Percentiles rank a stretch among this genome's conserved stretches.
Evolutionary conservation across 2,888 invertebrate species (phyloP).

Genomic region (Bellardia bayeri): DNA sequence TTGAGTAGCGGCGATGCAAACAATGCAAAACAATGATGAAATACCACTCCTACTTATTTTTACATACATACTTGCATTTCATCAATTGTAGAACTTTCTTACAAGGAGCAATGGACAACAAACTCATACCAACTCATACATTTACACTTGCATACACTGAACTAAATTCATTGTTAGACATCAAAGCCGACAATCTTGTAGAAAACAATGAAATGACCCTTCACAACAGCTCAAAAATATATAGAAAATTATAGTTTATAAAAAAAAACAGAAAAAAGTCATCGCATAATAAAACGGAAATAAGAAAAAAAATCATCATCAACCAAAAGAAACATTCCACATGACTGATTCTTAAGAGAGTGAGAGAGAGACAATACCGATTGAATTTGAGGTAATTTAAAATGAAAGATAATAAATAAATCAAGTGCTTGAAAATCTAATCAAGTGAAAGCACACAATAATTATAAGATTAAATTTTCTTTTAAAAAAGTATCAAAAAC

Average conservation of each 20-base stretch:
- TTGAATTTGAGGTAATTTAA: conserved; percentile 39
- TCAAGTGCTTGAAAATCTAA: conserved; percentile 68
- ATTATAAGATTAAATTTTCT: conserved; percentile 10
- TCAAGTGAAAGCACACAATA: conserved; percentile 54
- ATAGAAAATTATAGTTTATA: conserved; percentile 58
- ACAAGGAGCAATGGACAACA: conserved; percentile 39
- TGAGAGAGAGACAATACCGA: conserved; percentile 36
- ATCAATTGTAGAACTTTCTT: conserved; percentile 9
- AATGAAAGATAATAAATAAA: conserved; percentile 59
- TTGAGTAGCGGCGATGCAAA: conserved; percentile 51
- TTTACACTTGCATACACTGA: background rate
- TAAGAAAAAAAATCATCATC: conserved; percentile 48
- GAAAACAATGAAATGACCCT: conserved; percentile 67
- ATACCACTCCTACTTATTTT: conserved; percentile 65
- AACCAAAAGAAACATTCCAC: conserved; percentile 29
- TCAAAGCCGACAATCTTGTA: conserved; percentile 70
- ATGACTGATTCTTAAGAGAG: conserved; percentile 40
- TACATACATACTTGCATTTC: conserved; percentile 1
- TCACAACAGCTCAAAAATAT: conserved; percentile 47
- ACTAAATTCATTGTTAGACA: conserved; percentile 63
- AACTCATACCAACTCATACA: background rate
- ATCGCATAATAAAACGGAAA: conserved; percentile 60
- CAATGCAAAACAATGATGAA: conserved; percentile 42
- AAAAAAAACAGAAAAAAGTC: conserved; percentile 61
- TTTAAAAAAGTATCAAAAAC: conserved; percentile 56